Percentiles rank a stretch among this genome's conserved stretches.
Conservation (phyloP, 2,113 vertebrate species). For the Ctenomys sociabilis region DNA sequence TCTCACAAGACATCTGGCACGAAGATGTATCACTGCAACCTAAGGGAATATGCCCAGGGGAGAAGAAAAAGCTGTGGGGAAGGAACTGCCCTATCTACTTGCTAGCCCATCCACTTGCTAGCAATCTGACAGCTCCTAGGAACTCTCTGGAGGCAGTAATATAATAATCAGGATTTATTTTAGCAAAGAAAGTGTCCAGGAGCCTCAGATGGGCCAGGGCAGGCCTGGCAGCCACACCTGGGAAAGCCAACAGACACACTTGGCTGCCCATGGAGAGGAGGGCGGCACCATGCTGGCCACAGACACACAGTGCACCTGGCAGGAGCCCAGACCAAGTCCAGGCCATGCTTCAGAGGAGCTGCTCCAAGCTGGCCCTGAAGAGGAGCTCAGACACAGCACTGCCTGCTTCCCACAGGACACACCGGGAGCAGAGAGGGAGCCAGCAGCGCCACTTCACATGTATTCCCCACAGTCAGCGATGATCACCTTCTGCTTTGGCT, state of each 20-base stretch:
- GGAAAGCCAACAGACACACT: not conserved
- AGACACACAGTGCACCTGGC: not conserved
- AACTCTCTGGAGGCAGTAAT: not conserved
- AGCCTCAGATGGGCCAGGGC: not conserved
- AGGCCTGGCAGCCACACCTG: not conserved
- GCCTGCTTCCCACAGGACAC: fast-evolving
- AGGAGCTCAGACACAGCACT: fast-evolving
- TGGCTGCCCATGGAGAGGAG: no score
- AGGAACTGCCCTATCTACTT: not conserved
- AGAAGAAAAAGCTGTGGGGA: not conserved
- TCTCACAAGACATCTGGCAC: not conserved
- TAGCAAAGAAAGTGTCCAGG: not conserved
- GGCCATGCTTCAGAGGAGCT: not conserved
- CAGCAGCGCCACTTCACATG: slow-evolving; percentile 76
- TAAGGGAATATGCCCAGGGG: not conserved
- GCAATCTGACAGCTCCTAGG: not conserved
- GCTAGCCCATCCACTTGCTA: no score
- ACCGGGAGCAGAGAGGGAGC: not conserved
- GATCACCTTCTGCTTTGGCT: slow-evolving; percentile 96
- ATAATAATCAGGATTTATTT: slow-evolving; percentile 65
- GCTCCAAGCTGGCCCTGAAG: fast-evolving
- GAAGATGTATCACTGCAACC: not conserved
- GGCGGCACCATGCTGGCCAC: fast-evolving
- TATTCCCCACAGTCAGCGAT: slow-evolving; percentile 96
- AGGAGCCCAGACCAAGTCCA: not conserved